A percentile compares a stretch with the other conserved stretches of the same genome.
Conservation (phyloP, 2,113 vertebrate species). For the Scartelaos histophorus region DNA sequence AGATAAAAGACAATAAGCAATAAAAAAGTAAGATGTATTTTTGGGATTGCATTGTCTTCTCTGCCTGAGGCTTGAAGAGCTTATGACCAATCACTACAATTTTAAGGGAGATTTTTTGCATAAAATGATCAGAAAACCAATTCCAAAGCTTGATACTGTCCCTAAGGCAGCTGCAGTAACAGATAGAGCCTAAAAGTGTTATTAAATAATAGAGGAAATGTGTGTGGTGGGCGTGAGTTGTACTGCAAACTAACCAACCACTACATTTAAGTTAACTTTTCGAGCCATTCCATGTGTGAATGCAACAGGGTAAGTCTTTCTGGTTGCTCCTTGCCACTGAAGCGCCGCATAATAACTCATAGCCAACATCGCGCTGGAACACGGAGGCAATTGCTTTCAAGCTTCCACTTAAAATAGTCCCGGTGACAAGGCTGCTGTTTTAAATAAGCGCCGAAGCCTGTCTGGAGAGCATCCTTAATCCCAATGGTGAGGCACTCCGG, state of each 20-base stretch:
- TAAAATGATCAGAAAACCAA: constrained; percentile 62
- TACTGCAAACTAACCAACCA: constrained; percentile 52
- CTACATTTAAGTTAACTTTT: constrained; percentile 49
- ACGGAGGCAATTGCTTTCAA: constrained; percentile 73
- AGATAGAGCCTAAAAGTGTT: constrained; percentile 45
- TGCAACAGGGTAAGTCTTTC: constrained; percentile 66
- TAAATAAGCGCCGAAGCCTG: constrained; percentile 77
- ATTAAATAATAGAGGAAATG: constrained; percentile 52
- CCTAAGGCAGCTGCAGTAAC: constrained; percentile 47
- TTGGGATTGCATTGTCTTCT: constrained; percentile 40
- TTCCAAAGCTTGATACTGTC: constrained; percentile 34
- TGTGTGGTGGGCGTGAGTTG: constrained; percentile 14
- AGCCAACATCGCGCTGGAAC: constrained; percentile 62
- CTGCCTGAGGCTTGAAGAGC: constrained; percentile 34
- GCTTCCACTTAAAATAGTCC: constrained; percentile 76
- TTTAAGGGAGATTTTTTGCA: constrained; percentile 52
- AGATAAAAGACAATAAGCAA: constrained; percentile 32
- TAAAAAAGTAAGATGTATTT: constrained; percentile 31
- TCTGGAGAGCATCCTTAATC: constrained; percentile 78
- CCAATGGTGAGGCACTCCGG: constrained; percentile 72
- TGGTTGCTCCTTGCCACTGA: constrained; percentile 57
- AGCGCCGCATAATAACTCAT: constrained; percentile 74
- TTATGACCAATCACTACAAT: constrained; percentile 54
- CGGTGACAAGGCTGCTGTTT: constrained; percentile 76
- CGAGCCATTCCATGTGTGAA: constrained; percentile 33